Conservation (phyloP, 1,140 invertebrate species). For the Drosophila saltans region DNA sequence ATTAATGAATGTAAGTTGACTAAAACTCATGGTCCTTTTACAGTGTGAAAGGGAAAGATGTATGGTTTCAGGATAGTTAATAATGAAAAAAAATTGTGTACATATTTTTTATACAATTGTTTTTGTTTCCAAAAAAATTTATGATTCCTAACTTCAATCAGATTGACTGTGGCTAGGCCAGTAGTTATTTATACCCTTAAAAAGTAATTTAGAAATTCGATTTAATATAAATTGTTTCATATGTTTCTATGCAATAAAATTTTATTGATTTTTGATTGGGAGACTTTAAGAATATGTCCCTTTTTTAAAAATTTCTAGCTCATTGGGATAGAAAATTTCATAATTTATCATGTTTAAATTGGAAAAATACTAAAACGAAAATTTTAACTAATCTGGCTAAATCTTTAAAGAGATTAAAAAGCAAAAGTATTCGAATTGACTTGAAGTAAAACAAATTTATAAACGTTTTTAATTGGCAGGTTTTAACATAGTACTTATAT, state of each 20-base stretch:
- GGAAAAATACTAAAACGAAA: too few species aligned
- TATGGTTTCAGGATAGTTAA: constrained; percentile 19
- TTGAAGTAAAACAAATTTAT: too few species aligned
- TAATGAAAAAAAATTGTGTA: neutral
- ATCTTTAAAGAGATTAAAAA: too few species aligned
- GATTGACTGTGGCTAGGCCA: neutral
- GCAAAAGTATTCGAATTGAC: too few species aligned
- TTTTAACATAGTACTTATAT: too few species aligned
- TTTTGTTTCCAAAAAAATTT: constrained; percentile 36
- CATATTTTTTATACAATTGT: constrained; percentile 42
- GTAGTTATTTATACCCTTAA: neutral
- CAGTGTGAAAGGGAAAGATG: neutral
- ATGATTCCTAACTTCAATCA: neutral
- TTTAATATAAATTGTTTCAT: neutral
- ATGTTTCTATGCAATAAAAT: neutral
- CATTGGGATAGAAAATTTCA: too few species aligned
- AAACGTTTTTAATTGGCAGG: too few species aligned
- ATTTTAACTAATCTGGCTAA: too few species aligned
- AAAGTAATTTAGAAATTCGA: neutral
- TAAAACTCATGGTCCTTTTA: constrained; percentile 16
- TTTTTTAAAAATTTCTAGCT: too few species aligned
- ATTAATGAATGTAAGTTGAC: constrained; percentile 14
- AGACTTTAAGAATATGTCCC: too few species aligned
- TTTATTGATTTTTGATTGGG: too few species aligned
- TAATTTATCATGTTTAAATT: too few species aligned